A percentile compares a stretch with the other conserved stretches of the same genome.
Conservation (phyloP, 2,888 invertebrate species). For the Drosophila algonquin region DNA sequence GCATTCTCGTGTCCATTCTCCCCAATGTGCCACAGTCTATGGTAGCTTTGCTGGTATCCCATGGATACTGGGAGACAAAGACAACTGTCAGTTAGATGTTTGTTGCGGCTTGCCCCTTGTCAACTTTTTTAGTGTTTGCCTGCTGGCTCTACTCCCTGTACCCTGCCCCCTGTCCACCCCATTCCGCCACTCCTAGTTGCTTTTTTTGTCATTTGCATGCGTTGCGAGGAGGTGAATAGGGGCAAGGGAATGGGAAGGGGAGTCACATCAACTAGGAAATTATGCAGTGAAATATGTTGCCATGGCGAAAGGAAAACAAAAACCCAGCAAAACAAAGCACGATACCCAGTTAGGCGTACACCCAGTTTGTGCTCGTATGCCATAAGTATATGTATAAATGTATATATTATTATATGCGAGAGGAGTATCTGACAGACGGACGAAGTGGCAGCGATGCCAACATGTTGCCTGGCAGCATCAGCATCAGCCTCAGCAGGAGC, state of each 20-base stretch:
- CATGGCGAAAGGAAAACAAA: slow-evolving; percentile 51
- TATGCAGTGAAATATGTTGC: slow-evolving; percentile 79
- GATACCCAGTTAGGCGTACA: slow-evolving; percentile 28
- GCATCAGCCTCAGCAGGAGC: slow-evolving; percentile 21
- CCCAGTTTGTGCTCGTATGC: too few species aligned
- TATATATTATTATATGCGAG: slow-evolving; percentile 53
- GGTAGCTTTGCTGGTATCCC: slow-evolving; percentile 21
- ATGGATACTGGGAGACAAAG: slow-evolving; percentile 60
- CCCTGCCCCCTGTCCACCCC: slow-evolving; percentile 1
- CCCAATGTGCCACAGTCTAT: neutral
- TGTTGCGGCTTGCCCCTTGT: slow-evolving; percentile 75
- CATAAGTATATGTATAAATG: slow-evolving; percentile 18
- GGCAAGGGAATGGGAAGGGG: neutral
- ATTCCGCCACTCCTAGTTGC: slow-evolving; percentile 26
- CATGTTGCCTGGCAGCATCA: slow-evolving; percentile 35
- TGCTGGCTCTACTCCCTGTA: slow-evolving; percentile 32
- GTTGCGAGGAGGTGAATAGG: slow-evolving; percentile 50
- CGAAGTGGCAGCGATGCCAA: slow-evolving; percentile 43
- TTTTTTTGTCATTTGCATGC: slow-evolving; percentile 69
- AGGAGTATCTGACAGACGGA: slow-evolving; percentile 54
- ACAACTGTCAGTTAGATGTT: slow-evolving; percentile 72
- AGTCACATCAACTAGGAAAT: slow-evolving; percentile 64
- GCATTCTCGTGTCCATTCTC: neutral
- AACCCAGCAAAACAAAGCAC: slow-evolving; percentile 31
- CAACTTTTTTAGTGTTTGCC: slow-evolving; percentile 65